A percentile compares a stretch with the other conserved stretches of the same genome.
These are phyloP conservation scores for Poecilia gillii DNA, from an alignment of 2,797 vertebrate genomes.

Conservation along the genomic window DNA sequence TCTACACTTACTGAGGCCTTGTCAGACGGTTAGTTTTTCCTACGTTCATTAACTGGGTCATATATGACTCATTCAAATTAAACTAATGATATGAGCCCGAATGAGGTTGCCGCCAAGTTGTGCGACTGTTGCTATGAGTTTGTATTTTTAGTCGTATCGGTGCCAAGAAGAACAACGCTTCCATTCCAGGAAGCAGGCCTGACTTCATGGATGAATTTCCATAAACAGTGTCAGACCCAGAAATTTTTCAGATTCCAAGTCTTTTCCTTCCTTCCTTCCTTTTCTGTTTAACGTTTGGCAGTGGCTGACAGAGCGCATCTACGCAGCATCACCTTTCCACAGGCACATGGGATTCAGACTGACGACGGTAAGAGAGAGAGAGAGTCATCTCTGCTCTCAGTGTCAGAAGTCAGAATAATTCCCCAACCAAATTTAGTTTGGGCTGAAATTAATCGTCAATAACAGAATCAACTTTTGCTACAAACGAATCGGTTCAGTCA, in stretches of 20 bases:
- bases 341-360: conserved; percentile 25
- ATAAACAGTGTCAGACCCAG: conserved; percentile 77
- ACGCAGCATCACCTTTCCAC: conserved; percentile 54
- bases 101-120: conserved; percentile 24
- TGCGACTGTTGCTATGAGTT: conserved; percentile 49
- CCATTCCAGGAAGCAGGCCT: conserved; percentile 75
- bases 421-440: not conserved
- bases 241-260: conserved; percentile 78
- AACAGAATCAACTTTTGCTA: not conserved
- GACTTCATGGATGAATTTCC: conserved; percentile 75
- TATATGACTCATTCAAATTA: conserved; percentile 13
- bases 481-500: not conserved
- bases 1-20: not conserved
- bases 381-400: not conserved
- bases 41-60: not conserved
- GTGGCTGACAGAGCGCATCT: conserved; percentile 34
- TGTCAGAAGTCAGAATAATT: not conserved
- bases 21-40: not conserved
- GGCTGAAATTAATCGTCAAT: not conserved
- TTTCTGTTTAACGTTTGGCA: conserved; percentile 69
- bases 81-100: conserved; percentile 30
- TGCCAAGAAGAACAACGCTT: conserved; percentile 62
- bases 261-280: conserved; percentile 79
- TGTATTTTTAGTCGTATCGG: conserved; percentile 52
- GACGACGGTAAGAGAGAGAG: not conserved